Conservation (phyloP, 2,797 vertebrate species). For the Enteromius paludinosus region DNA sequence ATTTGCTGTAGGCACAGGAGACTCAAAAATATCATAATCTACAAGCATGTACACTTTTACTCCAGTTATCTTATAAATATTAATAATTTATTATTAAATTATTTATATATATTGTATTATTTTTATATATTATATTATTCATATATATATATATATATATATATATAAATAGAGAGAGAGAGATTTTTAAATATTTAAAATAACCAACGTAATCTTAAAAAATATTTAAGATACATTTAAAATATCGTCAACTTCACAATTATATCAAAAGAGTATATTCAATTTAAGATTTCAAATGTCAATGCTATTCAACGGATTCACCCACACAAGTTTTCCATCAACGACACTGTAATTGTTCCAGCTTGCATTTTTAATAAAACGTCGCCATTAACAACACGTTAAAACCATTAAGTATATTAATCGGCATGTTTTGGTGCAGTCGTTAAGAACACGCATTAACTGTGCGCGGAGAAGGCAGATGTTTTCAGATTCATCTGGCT, state of each 20-base stretch:
- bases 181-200: slow-evolving; percentile 3
- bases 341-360: neutral
- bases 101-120: no score
- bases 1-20: neutral
- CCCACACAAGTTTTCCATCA: neutral
- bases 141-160: no score
- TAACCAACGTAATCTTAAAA: neutral
- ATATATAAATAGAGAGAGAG: no score
- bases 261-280: neutral
- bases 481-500: neutral
- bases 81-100: no score
- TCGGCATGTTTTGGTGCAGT: neutral
- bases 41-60: neutral
- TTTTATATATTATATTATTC: no score
- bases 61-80: neutral
- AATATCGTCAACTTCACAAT: neutral
- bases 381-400: neutral
- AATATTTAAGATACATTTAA: neutral
- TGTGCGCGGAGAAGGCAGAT: slow-evolving; percentile 2
- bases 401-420: neutral
- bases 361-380: neutral
- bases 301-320: neutral
- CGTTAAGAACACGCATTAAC: neutral
- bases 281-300: neutral
- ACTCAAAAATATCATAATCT: neutral